These are phyloP conservation scores for Gallinago media DNA, from an alignment of 2,113 vertebrate genomes.

Conservation along the genomic window DNA sequence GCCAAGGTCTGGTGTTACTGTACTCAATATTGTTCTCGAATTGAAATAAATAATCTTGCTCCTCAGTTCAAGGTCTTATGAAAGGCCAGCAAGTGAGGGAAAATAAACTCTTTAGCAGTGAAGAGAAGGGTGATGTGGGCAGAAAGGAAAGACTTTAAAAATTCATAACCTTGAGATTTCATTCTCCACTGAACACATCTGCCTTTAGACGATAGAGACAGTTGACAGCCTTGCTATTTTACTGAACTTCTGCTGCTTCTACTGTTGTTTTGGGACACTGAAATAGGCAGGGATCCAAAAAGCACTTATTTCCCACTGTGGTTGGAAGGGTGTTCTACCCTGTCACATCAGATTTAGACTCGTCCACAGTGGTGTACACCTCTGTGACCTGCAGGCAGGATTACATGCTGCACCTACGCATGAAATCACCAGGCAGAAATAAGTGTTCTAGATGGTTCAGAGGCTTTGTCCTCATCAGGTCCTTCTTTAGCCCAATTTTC, in stretches of 20 bases:
- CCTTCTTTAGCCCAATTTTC: background rate
- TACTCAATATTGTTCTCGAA: background rate
- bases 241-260: background rate
- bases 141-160: background rate
- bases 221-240: background rate
- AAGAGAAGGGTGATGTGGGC: background rate
- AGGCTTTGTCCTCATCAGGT: background rate
- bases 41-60: background rate
- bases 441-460: background rate
- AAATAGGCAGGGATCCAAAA: conserved; percentile 2
- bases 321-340: background rate
- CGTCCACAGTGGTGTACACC: background rate
- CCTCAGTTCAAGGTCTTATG: background rate
- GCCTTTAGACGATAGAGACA: background rate
- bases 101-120: background rate
- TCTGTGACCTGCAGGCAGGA: background rate
- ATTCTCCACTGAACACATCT: background rate
- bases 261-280: background rate
- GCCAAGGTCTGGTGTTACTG: background rate
- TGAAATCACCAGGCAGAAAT: background rate
- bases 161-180: conserved; percentile 3
- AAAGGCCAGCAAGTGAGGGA: background rate
- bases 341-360: background rate
- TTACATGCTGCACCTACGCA: background rate
- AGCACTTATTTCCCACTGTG: background rate